Evolutionary conservation across 2,888 invertebrate species (phyloP).

Genomic region (Blastobasis adustella): DNA sequence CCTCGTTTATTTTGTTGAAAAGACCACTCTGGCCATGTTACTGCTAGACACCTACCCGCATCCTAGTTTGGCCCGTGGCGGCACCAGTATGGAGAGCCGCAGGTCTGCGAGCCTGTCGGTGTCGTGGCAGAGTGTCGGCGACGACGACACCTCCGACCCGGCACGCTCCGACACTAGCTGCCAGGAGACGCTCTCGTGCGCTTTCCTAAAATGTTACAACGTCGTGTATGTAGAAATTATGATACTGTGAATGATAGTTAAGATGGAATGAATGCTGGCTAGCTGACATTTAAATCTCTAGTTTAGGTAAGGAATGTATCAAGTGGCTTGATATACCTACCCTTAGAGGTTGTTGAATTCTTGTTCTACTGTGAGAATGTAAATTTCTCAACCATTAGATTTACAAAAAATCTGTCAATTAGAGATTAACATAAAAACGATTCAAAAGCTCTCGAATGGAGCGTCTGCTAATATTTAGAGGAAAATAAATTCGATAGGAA

Average conservation of each 20-base stretch:
- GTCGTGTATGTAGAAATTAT: not conserved
- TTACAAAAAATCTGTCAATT: no score
- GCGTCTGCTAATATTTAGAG: not conserved
- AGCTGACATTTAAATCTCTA: no score
- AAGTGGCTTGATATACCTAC: no score
- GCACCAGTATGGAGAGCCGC: conserved; percentile 84
- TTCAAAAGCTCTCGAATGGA: not conserved
- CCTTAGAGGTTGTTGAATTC: no score
- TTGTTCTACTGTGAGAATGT: not conserved
- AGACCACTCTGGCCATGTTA: not conserved
- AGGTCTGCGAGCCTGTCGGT: conserved; percentile 77
- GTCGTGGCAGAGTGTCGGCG: conserved; percentile 62
- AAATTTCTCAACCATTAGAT: no score
- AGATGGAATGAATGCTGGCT: no score
- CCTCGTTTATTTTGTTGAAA: no score
- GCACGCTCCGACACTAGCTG: conserved; percentile 80
- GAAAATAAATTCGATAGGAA: not conserved
- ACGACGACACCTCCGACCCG: conserved; percentile 69
- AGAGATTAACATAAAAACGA: not conserved
- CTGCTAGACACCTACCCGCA: conserved; percentile 77
- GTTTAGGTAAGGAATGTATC: no score
- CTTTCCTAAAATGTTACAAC: conserved; percentile 71
- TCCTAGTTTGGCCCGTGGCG: conserved; percentile 88
- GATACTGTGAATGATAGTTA: no score
- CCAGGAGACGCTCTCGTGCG: conserved; percentile 87